Evolutionary conservation across 1,140 invertebrate genomes (phyloP).

Genomic region (Nebria ingens): DNA sequence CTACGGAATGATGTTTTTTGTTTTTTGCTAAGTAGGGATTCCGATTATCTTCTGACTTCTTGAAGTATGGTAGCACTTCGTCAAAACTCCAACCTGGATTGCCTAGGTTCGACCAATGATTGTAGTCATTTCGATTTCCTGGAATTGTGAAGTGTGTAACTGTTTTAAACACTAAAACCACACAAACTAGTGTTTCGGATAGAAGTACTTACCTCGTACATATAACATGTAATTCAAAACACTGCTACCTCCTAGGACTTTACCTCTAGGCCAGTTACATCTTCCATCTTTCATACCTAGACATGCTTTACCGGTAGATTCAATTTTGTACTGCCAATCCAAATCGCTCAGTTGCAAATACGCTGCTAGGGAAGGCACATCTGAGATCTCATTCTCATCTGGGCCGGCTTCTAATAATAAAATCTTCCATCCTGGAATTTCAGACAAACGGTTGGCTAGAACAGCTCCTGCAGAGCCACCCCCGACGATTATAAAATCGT

Average conservation of each 20-base stretch:
- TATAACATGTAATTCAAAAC: slow-evolving; percentile 95
- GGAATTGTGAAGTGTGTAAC: neutral
- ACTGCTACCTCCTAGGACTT: slow-evolving; percentile 79
- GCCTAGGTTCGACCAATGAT: slow-evolving; percentile 78
- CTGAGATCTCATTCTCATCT: slow-evolving; percentile 83
- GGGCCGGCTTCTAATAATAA: slow-evolving; percentile 85
- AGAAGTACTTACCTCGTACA: slow-evolving; percentile 52
- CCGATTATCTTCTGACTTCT: slow-evolving; percentile 80
- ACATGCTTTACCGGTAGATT: slow-evolving; percentile 72
- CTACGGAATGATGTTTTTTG: slow-evolving; percentile 60
- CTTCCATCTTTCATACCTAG: slow-evolving; percentile 57
- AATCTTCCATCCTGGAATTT: slow-evolving; percentile 64
- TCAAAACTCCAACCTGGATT: slow-evolving; percentile 84
- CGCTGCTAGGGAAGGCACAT: slow-evolving; percentile 77
- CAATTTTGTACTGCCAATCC: slow-evolving; percentile 88
- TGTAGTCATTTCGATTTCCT: slow-evolving; percentile 66
- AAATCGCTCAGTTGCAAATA: slow-evolving; percentile 78
- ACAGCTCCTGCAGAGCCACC: slow-evolving; percentile 90
- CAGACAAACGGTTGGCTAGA: slow-evolving; percentile 79
- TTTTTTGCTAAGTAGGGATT: slow-evolving; percentile 66
- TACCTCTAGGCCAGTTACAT: slow-evolving; percentile 77
- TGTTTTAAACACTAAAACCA: neutral
- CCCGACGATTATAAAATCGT: slow-evolving; percentile 81
- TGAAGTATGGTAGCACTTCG: slow-evolving; percentile 80
- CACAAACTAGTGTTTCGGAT: neutral